A percentile compares a stretch with the other conserved stretches of the same genome.
Conservation (phyloP, 2,888 invertebrate species). For the Sturmia bella region DNA sequence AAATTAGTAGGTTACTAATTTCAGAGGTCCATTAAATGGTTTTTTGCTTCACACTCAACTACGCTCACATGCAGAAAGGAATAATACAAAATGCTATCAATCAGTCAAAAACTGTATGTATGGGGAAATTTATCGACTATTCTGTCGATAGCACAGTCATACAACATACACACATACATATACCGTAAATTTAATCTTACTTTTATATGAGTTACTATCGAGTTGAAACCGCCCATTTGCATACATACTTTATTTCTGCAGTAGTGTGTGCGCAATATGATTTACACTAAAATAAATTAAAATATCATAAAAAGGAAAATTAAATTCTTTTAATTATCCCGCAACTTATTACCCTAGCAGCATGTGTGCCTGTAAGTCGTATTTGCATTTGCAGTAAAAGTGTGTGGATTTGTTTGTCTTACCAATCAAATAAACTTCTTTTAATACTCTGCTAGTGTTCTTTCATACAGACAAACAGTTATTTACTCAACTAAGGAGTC, state of each 20-base stretch:
- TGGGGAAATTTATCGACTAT: not conserved
- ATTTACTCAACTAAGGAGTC: slow-evolving; percentile 22
- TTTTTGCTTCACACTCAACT: not conserved
- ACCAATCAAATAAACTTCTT: slow-evolving; percentile 53
- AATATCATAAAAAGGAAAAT: slow-evolving; percentile 81
- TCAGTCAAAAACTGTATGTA: not conserved
- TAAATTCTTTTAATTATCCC: slow-evolving; percentile 77
- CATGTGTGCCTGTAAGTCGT: not conserved
- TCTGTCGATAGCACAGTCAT: too few relatives aligned
- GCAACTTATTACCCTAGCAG: slow-evolving; percentile 33
- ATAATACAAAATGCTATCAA: not conserved
- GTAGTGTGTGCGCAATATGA: slow-evolving; percentile 72
- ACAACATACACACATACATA: too few relatives aligned
- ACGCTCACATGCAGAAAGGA: too few relatives aligned
- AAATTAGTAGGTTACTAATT: slow-evolving; percentile 9
- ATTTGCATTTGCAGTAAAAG: not conserved
- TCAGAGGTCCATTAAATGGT: slow-evolving; percentile 28
- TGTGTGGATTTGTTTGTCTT: slow-evolving; percentile 16
- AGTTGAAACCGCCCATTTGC: too few relatives aligned
- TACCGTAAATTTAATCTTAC: too few relatives aligned
- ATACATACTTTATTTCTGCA: slow-evolving; percentile 37
- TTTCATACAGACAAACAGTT: slow-evolving; percentile 46
- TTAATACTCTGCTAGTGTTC: not conserved
- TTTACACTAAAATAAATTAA: slow-evolving; percentile 80
- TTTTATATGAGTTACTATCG: too few relatives aligned